Evolutionary conservation across 2,888 invertebrate genomes (phyloP), one percentile per base, ranked within the genome.

Genomic region (Diarsia dahlii): DNA sequence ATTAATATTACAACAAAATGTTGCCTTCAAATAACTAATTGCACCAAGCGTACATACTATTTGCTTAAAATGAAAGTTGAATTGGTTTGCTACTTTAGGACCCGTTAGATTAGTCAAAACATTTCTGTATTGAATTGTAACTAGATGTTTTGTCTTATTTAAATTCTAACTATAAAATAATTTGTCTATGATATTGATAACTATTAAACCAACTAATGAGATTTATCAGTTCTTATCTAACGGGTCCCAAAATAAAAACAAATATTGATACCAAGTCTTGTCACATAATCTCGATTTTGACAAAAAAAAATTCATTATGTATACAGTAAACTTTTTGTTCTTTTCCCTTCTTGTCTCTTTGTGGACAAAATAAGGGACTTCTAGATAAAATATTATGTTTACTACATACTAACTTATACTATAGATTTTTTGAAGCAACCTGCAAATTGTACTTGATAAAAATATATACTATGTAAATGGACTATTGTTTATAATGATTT

Each of bases 371-470:
- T 80, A 87, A 90, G 90, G 88, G 89, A 90, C 86, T 78, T 85
- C 89, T 88, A 88, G 82, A 89, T 89, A 89, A 85, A 90, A 87
- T 89, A 89, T 89, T 89, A 90, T 90, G 87, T 90, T 88, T 76
- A 91, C 91, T 93, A 92, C 89, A 89, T 90, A 86, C 94, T 95
- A 95, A 93, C 93, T 91, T 94, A 95, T 91, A 91, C 87, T 84
- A 87, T 85, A 91, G 91, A 94, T 93, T 92, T 93, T 92, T 91
- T 91, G 88, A 92, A 92, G 91, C 91, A 92, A 93, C 90, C 92
- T 91, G 92, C 91, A 92, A 91, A 94, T 95, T 95, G 95, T 95
- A 95, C 96, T 95, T 95, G 91, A 90, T 87, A 78, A 90, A 91
- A 90, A 88, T 86, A 90, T 90, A 88, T 84, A 84, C 89, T 88